Conservation (phyloP, 2,888 invertebrate genomes). For the Charanyca ferruginea region DNA sequence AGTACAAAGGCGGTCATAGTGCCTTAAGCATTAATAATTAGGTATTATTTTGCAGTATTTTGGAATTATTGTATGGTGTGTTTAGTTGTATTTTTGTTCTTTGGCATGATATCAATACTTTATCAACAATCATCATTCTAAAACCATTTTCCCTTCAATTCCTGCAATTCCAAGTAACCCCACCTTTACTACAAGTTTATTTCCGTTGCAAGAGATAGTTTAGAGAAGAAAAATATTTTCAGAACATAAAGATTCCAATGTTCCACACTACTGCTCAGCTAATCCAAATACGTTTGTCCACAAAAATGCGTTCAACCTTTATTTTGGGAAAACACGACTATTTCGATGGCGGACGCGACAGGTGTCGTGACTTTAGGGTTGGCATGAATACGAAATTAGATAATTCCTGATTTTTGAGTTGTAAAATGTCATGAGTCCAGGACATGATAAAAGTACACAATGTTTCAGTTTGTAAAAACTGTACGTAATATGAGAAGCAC, state of each 20-base stretch:
- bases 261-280: slow-evolving; percentile 42
- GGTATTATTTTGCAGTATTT: too few species aligned
- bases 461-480: too few species aligned
- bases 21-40: too few species aligned
- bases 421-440: background rate
- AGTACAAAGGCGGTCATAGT: too few species aligned
- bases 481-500: too few species aligned
- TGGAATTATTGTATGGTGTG: too few species aligned
- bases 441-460: background rate
- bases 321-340: slow-evolving; percentile 68
- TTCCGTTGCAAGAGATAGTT: slow-evolving; percentile 30
- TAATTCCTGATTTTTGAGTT: background rate
- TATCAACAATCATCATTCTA: too few species aligned
- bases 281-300: slow-evolving; percentile 67
- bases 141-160: background rate
- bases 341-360: slow-evolving; percentile 64
- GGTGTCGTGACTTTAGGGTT: slow-evolving; percentile 62
- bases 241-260: slow-evolving; percentile 60
- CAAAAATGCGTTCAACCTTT: slow-evolving; percentile 68
- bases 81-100: too few species aligned
- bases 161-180: background rate
- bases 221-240: slow-evolving; percentile 60
- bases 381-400: slow-evolving; percentile 28
- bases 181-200: slow-evolving; percentile 45
- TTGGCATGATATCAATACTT: too few species aligned